Evolutionary conservation across 2,797 vertebrate genomes (phyloP).

Genomic region (Takifugu ocellatus): DNA sequence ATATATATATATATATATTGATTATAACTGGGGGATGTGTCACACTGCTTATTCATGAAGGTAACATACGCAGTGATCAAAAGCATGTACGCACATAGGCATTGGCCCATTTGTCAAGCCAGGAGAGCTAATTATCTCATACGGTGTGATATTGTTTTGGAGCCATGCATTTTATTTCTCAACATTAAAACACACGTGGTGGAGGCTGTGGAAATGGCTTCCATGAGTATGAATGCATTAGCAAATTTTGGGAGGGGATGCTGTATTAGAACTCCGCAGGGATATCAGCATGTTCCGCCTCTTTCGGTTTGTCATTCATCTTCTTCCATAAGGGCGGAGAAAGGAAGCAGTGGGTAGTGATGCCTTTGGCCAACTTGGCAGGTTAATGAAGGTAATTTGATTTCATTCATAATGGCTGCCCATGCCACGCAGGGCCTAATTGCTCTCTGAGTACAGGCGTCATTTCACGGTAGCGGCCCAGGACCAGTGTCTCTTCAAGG

Average conservation of each 20-base stretch:
- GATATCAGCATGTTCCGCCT: constrained; percentile 83
- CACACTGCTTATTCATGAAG: constrained; percentile 85
- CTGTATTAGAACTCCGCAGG: constrained; percentile 91
- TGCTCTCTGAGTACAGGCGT: constrained; percentile 72
- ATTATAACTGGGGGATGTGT: constrained; percentile 79
- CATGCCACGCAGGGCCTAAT: constrained; percentile 80
- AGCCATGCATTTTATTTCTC: constrained; percentile 90
- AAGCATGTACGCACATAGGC: constrained; percentile 98
- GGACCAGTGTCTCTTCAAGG: constrained; percentile 60
- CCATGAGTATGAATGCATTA: constrained; percentile 99
- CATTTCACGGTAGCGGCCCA: constrained; percentile 51
- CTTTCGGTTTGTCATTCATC: constrained; percentile 85
- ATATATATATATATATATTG: constrained; percentile 77
- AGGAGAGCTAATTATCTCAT: constrained; percentile 96
- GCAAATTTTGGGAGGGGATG: constrained; percentile 92
- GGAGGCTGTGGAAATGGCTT: constrained; percentile 87
- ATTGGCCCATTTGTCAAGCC: constrained; percentile 98
- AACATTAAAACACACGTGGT: constrained; percentile 96
- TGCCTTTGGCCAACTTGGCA: constrained; percentile 95
- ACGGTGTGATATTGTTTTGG: constrained; percentile 87
- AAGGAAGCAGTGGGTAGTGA: constrained; percentile 89
- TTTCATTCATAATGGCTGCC: constrained; percentile 89
- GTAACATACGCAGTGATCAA: constrained; percentile 83
- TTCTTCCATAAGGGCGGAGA: constrained; percentile 64
- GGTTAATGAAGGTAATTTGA: constrained; percentile 99